Evolutionary conservation across 2,888 invertebrate species (phyloP).

Genomic region (Campoplex nolae): DNA sequence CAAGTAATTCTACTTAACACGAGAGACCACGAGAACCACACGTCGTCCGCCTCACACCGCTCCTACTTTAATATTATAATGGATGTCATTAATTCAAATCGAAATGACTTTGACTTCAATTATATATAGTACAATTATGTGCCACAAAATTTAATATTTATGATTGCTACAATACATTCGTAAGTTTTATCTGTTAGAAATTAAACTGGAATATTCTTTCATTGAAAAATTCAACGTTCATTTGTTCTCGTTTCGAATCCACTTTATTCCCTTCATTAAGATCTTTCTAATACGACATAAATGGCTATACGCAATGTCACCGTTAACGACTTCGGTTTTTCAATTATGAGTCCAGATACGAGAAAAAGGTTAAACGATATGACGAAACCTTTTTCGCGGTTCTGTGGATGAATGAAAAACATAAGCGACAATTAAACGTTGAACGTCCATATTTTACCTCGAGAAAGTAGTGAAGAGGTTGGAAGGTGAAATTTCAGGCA

Average conservation of each 20-base stretch:
- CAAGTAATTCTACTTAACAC: slow-evolving; percentile 6
- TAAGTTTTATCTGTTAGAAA: background rate
- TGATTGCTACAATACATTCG: background rate
- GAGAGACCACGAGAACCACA: background rate
- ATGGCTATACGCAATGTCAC: background rate
- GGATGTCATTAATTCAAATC: background rate
- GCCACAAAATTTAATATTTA: background rate
- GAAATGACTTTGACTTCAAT: background rate
- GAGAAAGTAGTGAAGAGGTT: slow-evolving; percentile 17
- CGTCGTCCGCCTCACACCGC: background rate
- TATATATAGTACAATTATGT: background rate
- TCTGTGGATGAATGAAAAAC: background rate
- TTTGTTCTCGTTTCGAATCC: background rate
- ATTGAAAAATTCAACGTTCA: background rate
- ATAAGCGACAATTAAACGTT: slow-evolving; percentile 31
- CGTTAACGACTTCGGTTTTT: background rate
- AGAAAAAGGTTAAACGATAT: background rate
- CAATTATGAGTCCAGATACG: background rate
- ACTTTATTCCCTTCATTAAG: background rate
- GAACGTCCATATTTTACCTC: slow-evolving; percentile 9
- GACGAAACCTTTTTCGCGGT: background rate
- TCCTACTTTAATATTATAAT: background rate
- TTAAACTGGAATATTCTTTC: background rate
- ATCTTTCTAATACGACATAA: background rate
- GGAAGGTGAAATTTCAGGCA: slow-evolving; percentile 26